These are phyloP conservation scores for Haliclona indistincta DNA, from an alignment of 37 sponge, comb jelly and placozoan genomes.

Conservation along the genomic window DNA sequence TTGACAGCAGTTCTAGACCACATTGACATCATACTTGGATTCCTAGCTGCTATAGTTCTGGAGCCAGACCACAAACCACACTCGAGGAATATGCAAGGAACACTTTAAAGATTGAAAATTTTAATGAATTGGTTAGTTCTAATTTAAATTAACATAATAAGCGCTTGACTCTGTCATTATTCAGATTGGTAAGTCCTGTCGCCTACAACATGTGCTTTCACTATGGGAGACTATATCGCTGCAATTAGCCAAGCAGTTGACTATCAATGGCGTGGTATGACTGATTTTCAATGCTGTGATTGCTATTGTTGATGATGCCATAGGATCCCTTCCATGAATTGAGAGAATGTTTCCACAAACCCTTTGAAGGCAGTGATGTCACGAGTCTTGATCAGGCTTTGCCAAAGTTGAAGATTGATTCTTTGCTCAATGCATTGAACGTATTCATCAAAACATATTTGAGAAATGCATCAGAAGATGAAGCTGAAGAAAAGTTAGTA, in stretches of 20 bases:
- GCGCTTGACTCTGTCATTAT: too few relatives aligned
- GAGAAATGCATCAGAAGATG: constrained; percentile 1
- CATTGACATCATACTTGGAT: constrained; percentile 11
- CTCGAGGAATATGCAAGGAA: too few relatives aligned
- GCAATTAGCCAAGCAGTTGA: constrained; percentile 22
- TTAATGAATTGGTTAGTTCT: constrained; percentile 1
- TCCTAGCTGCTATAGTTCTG: constrained; percentile 1
- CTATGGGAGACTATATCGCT: constrained; percentile 71
- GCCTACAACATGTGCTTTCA: constrained; percentile 51
- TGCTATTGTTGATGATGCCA: not conserved
- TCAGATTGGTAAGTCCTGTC: constrained; percentile 39
- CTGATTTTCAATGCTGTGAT: not conserved
- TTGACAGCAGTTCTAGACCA: constrained; percentile 7
- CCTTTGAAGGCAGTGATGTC: too few relatives aligned
- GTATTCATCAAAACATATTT: not conserved
- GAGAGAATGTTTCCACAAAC: too few relatives aligned
- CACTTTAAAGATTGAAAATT: constrained; percentile 1
- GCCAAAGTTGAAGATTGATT: not conserved
- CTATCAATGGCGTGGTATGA: constrained; percentile 41
- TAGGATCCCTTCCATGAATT: too few relatives aligned
- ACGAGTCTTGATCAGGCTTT: not conserved
- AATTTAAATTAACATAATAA: too few relatives aligned
- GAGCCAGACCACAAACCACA: not conserved
- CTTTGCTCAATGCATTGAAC: not conserved
- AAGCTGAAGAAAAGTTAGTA: not conserved